phyloP scores from a whole-genome alignment of 1,140 invertebrate species.

The Habropoda laboriosa region DNA sequence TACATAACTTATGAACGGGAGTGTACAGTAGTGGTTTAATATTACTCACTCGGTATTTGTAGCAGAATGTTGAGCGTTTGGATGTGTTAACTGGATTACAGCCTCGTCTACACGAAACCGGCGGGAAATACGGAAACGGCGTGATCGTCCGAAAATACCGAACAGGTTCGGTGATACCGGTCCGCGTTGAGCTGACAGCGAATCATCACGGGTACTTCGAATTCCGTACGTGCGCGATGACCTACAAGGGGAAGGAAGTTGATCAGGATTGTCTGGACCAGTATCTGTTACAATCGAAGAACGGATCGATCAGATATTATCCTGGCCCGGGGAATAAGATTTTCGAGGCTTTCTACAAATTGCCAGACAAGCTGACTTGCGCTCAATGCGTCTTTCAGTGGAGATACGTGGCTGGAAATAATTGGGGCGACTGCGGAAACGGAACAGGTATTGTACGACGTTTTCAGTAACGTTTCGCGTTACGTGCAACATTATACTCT shows the following conservation, averaged over 20 bases:
- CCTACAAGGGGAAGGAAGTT: conserved; percentile 81
- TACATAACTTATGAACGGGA: no score
- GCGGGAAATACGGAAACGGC: conserved; percentile 91
- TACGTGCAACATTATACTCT: not conserved
- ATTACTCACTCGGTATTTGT: no score
- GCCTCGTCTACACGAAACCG: conserved; percentile 91
- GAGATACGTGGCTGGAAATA: conserved; percentile 91
- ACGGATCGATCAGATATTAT: conserved; percentile 85
- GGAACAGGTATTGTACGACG: conserved; percentile 79
- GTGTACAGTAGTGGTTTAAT: no score
- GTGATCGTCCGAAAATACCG: conserved; percentile 90
- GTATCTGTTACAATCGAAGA: conserved; percentile 84
- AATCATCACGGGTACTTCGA: conserved; percentile 93
- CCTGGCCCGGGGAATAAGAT: conserved; percentile 89
- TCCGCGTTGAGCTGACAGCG: conserved; percentile 90
- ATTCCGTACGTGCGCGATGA: conserved; percentile 90
- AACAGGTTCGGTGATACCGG: conserved; percentile 85
- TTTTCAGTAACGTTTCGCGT: not conserved
- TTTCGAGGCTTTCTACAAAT: conserved; percentile 88
- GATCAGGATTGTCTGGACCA: conserved; percentile 90
- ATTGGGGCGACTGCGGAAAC: conserved; percentile 89
- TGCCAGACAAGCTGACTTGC: conserved; percentile 87
- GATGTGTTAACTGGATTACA: conserved; percentile 70
- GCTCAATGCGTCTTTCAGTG: conserved; percentile 91
- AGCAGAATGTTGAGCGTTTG: no score